phyloP scores from a whole-genome alignment of 2,113 vertebrate species.

The Protobothrops mucrosquamatus region DNA sequence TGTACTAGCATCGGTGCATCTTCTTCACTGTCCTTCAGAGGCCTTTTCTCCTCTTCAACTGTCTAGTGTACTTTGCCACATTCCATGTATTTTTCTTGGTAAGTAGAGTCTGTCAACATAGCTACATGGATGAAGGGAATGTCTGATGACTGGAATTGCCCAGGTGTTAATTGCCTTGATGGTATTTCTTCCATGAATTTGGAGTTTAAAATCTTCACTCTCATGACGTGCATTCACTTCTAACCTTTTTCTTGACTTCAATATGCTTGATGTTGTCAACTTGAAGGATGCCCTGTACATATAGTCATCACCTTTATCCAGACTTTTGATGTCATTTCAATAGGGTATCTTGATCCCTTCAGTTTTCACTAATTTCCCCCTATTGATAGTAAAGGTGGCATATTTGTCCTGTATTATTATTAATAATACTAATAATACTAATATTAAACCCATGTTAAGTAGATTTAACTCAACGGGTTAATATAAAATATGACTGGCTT shows the following conservation, averaged over 20 bases:
- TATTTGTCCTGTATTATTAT: neutral
- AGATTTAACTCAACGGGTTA: neutral
- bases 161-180: neutral
- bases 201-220: neutral
- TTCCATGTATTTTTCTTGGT: neutral
- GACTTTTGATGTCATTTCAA: neutral
- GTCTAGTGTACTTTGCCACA: neutral
- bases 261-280: neutral
- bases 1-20: neutral
- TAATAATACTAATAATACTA: neutral
- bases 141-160: neutral
- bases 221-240: neutral
- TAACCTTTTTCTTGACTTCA: neutral
- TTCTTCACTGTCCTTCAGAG: neutral
- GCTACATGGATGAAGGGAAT: neutral
- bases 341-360: neutral
- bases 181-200: neutral
- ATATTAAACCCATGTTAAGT: neutral
- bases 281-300: neutral
- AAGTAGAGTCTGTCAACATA: neutral
- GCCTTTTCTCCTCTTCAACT: neutral
- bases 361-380: neutral
- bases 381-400: neutral
- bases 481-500: neutral
- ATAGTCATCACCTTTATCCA: neutral